Percentiles rank a stretch among this genome's conserved stretches.
These are phyloP conservation scores for Embiotoca jacksoni DNA, from an alignment of 2,113 vertebrate genomes.

Conservation along the genomic window DNA sequence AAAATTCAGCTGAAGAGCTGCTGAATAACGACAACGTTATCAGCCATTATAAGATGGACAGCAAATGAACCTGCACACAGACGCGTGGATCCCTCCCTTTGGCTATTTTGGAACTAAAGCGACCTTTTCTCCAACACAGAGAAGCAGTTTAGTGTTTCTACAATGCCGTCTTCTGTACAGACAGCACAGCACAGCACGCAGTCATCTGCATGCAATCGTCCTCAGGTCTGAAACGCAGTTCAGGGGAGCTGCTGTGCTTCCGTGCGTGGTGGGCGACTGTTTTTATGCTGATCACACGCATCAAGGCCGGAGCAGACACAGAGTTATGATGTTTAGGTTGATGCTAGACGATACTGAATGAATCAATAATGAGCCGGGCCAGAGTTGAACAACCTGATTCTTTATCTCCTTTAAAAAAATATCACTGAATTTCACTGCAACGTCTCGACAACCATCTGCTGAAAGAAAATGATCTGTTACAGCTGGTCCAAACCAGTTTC, in stretches of 20 bases:
- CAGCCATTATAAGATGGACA: background rate
- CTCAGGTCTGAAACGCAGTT: background rate
- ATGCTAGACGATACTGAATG: constrained; percentile 48
- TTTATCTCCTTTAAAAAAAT: constrained; percentile 31
- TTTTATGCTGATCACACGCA: constrained; percentile 53
- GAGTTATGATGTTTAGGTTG: constrained; percentile 57
- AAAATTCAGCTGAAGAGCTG: background rate
- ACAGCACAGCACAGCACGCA: background rate
- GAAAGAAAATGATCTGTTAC: constrained; percentile 14
- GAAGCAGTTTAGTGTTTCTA: constrained; percentile 9
- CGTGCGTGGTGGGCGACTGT: background rate
- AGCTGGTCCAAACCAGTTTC: constrained; percentile 47
- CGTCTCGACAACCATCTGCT: constrained; percentile 23
- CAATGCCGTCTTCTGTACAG: constrained; percentile 4
- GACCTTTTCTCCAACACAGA: background rate
- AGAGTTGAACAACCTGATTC: constrained; percentile 46
- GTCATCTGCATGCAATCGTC: constrained; percentile 16
- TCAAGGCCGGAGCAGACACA: constrained; percentile 42
- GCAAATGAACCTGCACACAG: background rate
- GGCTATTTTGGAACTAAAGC: constrained; percentile 11
- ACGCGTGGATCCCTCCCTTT: background rate
- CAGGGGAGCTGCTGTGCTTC: constrained; percentile 13
- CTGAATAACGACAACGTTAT: background rate
- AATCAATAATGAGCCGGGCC: constrained; percentile 55
- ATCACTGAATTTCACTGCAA: constrained; percentile 21